phyloP scores from a whole-genome alignment of 2,888 invertebrate species.

The Lithosia quadra region DNA sequence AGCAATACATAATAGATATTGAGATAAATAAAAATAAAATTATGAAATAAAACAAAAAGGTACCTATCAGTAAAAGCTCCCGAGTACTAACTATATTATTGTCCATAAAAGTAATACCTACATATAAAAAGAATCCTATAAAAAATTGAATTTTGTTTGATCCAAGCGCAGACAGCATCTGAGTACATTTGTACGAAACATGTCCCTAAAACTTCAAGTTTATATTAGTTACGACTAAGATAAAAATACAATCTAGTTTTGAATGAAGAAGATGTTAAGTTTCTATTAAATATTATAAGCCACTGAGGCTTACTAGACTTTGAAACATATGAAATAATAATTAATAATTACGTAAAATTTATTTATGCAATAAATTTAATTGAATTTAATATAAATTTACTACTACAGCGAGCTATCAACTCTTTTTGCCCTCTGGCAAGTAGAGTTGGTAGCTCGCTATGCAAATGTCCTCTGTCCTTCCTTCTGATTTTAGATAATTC shows the following conservation, averaged over 20 bases:
- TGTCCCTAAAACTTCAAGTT: not conserved
- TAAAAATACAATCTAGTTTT: not conserved
- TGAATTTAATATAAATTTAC: too few relatives aligned
- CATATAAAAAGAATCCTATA: not conserved
- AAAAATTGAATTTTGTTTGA: constrained; percentile 2
- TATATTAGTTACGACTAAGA: not conserved
- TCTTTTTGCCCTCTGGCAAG: too few relatives aligned
- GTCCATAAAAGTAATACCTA: not conserved
- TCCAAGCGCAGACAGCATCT: not conserved
- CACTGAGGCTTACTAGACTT: not conserved
- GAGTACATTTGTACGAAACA: not conserved
- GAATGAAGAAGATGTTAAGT: not conserved
- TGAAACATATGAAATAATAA: too few relatives aligned
- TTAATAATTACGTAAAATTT: too few relatives aligned
- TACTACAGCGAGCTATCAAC: too few relatives aligned
- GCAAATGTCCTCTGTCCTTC: too few relatives aligned
- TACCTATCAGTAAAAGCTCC: not conserved
- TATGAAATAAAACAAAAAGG: not conserved
- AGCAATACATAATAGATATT: not conserved
- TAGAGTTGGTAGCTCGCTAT: too few relatives aligned
- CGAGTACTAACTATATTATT: not conserved
- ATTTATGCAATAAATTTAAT: too few relatives aligned
- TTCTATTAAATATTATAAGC: not conserved
- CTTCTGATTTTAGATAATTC: too few relatives aligned
- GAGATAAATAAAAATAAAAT: not conserved